These are phyloP conservation scores for Perognathus longimembris DNA, from an alignment of 2,113 vertebrate genomes.

Conservation along the genomic window DNA sequence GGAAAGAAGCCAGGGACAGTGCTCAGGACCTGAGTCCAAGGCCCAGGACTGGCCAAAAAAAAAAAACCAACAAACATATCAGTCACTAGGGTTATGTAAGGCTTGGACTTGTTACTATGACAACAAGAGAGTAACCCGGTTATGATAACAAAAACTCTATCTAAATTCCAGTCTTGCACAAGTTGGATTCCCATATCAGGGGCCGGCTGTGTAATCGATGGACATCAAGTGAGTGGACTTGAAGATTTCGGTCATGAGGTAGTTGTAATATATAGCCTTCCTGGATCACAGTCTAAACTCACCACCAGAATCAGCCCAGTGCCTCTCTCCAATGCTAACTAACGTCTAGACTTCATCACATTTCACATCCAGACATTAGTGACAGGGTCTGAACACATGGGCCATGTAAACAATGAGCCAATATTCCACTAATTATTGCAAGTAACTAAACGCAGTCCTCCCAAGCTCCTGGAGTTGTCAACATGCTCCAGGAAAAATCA, in stretches of 20 bases:
- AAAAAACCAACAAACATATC: too few species aligned
- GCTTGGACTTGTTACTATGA: conserved; percentile 25
- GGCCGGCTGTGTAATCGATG: not conserved
- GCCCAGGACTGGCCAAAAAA: too few species aligned
- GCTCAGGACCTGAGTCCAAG: too few species aligned
- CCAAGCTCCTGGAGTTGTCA: not conserved
- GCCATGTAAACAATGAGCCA: not conserved
- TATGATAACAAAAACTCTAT: not conserved
- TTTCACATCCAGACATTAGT: not conserved
- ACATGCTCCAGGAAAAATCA: not conserved
- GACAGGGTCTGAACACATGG: not conserved
- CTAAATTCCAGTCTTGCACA: not conserved
- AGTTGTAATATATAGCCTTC: not conserved
- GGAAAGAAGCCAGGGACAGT: too few species aligned
- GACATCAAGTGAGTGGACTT: not conserved
- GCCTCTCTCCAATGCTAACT: not conserved
- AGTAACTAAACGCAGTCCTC: not conserved
- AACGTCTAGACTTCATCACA: not conserved
- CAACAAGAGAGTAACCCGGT: not conserved
- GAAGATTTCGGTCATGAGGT: conserved; percentile 22
- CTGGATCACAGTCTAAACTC: not conserved
- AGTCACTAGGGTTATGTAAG: not conserved
- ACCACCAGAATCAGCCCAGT: not conserved
- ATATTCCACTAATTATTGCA: not conserved
- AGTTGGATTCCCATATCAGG: not conserved